Base-by-base conservation (phyloP, 1,140 invertebrate genomes). In the Drosophila repletoides region DNA sequence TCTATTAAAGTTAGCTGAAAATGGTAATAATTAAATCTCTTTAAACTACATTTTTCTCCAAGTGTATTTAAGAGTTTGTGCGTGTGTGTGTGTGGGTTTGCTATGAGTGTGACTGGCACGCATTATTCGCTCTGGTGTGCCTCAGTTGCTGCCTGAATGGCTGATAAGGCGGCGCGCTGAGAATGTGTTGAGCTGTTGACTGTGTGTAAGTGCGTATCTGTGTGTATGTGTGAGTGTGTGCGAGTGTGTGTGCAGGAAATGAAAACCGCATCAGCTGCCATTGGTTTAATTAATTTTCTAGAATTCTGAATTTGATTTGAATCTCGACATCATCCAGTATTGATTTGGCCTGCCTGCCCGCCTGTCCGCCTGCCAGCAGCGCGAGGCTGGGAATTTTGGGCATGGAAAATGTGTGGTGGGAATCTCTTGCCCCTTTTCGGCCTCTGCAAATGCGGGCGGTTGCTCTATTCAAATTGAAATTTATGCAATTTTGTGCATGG, bases 281-380 rank as follows among this genome's bases (percentile, higher is more conserved):
- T 61, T 61, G 72, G 52, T 64, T 86, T 86, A 86, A 86, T 86
- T 86, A 86, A 86, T 86, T 86, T 86, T 80, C 66, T 48, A 80
- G 59, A 69, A 72, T 75, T 84, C 48, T 48, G 79, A 65, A 52
- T 67, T 61, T 79, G 80, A 84, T 84, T 84, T 86, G 71, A 79
- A 80, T 86, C 79, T 84, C 64, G 61, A 41, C 33, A 31, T 41
- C 53, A 22, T 14, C 34, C 10, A 7, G 5, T 64, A 73, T 52
- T 26, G 58, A 60, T 69, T 64, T 45, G 46, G n/a, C n/a, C n/a
- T n/a, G n/a, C n/a, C n/a, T n/a, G n/a, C n/a, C n/a, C n/a, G n/a
- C n/a, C n/a, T n/a, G n/a, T n/a, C n/a, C n/a, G n/a, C 12, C 40
- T 56, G 51, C 10, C 12, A 36, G 28, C 29, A 21, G 12, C 1